Evolutionary conservation across 2,888 invertebrate species (phyloP).

Genomic region (Saturnia japonica): DNA sequence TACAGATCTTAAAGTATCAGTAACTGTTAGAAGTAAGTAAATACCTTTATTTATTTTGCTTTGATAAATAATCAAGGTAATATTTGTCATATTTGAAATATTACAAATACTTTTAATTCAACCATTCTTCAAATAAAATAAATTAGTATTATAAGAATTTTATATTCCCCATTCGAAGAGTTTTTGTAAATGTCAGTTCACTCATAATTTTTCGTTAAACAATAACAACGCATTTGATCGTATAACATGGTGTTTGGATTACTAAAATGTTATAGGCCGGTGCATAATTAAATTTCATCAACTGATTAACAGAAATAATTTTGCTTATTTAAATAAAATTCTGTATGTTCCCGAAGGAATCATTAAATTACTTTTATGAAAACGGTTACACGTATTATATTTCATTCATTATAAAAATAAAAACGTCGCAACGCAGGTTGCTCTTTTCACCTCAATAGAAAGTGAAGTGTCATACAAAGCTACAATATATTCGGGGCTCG

Average conservation of each 20-base stretch:
- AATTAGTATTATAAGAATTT: neutral
- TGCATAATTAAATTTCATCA: too few relatives aligned
- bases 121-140: neutral
- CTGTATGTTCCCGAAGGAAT: neutral
- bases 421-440: slow-evolving; percentile 47
- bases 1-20: slow-evolving; percentile 30
- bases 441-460: slow-evolving; percentile 71
- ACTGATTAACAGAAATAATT: neutral
- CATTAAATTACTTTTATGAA: neutral
- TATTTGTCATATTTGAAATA: neutral
- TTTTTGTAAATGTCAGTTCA: neutral
- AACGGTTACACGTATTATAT: slow-evolving; percentile 4
- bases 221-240: neutral
- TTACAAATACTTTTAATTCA: neutral
- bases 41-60: neutral
- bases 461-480: slow-evolving; percentile 78
- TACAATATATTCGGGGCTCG: slow-evolving; percentile 75
- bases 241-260: too few relatives aligned
- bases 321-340: neutral
- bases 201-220: neutral
- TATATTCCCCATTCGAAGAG: neutral
- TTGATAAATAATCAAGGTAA: neutral
- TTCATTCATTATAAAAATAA: slow-evolving; percentile 32
- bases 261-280: too few relatives aligned
- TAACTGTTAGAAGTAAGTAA: neutral